phyloP scores from a whole-genome alignment of 2,113 vertebrate genomes.

The Xyliphius kryptos region DNA sequence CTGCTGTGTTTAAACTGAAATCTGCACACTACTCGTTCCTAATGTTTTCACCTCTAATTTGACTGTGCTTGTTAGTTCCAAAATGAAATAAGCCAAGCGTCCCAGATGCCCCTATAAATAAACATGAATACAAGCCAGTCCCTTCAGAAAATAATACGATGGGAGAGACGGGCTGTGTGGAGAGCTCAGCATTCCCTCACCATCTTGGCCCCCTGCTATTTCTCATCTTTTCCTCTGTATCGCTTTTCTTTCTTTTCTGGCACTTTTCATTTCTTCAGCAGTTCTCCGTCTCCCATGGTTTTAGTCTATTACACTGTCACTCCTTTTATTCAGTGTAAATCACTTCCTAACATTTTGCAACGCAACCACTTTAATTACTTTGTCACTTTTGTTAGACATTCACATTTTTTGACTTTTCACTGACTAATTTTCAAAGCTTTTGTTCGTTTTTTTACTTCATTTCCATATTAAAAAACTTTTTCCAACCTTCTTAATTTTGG shows the following conservation, averaged over 20 bases:
- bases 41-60: slow-evolving; percentile 57
- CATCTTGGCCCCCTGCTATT: slow-evolving; percentile 3
- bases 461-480: too few species aligned
- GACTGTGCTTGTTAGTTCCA: slow-evolving; percentile 51
- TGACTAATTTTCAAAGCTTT: too few species aligned
- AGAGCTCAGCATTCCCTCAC: slow-evolving; percentile 14
- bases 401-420: too few species aligned
- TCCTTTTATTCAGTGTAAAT: neutral
- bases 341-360: neutral
- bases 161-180: slow-evolving; percentile 27
- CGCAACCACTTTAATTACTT: too few species aligned
- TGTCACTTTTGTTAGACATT: too few species aligned
- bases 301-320: neutral
- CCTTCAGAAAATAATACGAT: slow-evolving; percentile 49
- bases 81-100: slow-evolving; percentile 51
- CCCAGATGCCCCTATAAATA: slow-evolving; percentile 57
- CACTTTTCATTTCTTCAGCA: neutral
- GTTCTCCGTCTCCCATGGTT: neutral
- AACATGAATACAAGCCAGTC: slow-evolving; percentile 53
- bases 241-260: neutral
- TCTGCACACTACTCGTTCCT: slow-evolving; percentile 47
- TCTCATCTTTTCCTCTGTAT: neutral
- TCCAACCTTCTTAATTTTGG: too few species aligned
- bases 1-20: slow-evolving; percentile 40
- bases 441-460: too few species aligned